phyloP scores from a whole-genome alignment of 2,888 invertebrate genomes.

The Dexiosoma caninum region DNA sequence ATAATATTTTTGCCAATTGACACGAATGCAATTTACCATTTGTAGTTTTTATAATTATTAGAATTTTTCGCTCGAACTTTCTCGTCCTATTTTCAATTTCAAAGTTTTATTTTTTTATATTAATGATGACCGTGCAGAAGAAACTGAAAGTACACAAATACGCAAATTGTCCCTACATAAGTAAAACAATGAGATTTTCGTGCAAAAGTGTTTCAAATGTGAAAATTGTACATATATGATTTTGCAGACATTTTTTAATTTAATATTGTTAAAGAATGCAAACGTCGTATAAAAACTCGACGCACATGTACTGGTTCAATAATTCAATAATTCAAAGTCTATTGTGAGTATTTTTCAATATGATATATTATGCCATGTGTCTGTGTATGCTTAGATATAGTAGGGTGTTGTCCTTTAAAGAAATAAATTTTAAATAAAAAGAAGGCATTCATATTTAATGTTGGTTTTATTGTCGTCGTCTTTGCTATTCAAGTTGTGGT shows the following conservation, averaged over 20 bases:
- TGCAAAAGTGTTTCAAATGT: conserved; percentile 37
- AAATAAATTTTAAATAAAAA: conserved; percentile 9
- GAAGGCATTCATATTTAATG: conserved; percentile 40
- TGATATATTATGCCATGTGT: not conserved
- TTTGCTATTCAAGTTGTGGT: conserved; percentile 18
- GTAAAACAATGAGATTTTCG: not conserved
- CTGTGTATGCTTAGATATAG: conserved; percentile 8
- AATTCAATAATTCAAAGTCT: conserved; percentile 4
- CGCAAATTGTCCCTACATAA: conserved; percentile 2
- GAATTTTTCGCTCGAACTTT: conserved; percentile 16
- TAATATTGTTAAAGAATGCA: conserved; percentile 28
- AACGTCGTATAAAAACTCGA: not conserved
- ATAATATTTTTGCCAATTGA: conserved; percentile 6
- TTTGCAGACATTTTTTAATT: conserved; percentile 59
- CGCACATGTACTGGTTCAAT: not conserved
- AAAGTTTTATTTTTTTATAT: not conserved
- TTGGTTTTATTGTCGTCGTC: conserved; percentile 9
- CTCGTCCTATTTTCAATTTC: not conserved
- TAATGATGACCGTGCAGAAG: not conserved
- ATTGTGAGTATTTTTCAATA: conserved; percentile 3
- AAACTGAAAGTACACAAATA: conserved; percentile 6
- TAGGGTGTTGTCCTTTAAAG: conserved; percentile 57
- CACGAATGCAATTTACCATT: conserved; percentile 40
- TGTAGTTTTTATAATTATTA: conserved; percentile 48
- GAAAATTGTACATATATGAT: conserved; percentile 45